Evolutionary conservation across 2,888 invertebrate species (phyloP).

Genomic region (Operophtera brumata): DNA sequence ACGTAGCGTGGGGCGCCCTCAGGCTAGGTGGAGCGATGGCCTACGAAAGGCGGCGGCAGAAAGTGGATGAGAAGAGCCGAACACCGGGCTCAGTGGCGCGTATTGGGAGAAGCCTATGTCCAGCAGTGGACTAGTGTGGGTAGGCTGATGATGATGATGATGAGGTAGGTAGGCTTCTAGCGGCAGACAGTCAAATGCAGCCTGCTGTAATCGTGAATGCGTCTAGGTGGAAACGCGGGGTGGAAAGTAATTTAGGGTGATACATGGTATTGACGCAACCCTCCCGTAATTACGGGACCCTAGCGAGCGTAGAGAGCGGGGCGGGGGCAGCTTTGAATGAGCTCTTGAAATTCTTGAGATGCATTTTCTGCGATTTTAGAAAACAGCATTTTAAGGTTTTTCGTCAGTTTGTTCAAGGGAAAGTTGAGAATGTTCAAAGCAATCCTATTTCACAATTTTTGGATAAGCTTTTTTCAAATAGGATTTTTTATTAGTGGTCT

Average conservation of each 20-base stretch:
- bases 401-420: neutral
- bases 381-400: constrained; percentile 10
- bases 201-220: constrained; percentile 35
- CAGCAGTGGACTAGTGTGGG: too few relatives aligned
- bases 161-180: neutral
- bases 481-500: too few relatives aligned
- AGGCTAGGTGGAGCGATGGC: too few relatives aligned
- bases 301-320: neutral
- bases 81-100: too few relatives aligned
- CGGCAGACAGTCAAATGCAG: neutral
- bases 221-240: constrained; percentile 47
- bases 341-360: constrained; percentile 16
- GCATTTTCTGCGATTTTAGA: constrained; percentile 15
- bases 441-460: too few relatives aligned
- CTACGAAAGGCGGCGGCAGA: too few relatives aligned
- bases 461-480: too few relatives aligned
- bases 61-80: too few relatives aligned
- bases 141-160: too few relatives aligned
- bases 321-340: constrained; percentile 21
- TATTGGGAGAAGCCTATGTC: too few relatives aligned
- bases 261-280: constrained; percentile 53
- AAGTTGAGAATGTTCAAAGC: neutral
- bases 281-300: constrained; percentile 35
- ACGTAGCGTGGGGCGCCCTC: too few relatives aligned
- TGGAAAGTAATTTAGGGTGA: constrained; percentile 71